phyloP scores from a whole-genome alignment of 1,140 invertebrate genomes.

The Lethrus apterus region DNA sequence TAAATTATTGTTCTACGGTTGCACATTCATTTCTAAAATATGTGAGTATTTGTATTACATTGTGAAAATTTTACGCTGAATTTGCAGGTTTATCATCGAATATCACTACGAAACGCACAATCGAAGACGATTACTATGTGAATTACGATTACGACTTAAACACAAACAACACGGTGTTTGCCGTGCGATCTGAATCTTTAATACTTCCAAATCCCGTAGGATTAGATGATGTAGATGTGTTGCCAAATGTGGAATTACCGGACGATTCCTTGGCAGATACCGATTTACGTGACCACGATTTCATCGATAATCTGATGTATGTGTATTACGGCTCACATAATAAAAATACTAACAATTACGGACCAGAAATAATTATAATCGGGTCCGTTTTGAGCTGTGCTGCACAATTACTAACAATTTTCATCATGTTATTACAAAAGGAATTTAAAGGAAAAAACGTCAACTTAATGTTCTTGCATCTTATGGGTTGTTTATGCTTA shows the following conservation, averaged over 20 bases:
- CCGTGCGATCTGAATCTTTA: constrained; percentile 30
- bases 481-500: constrained; percentile 35
- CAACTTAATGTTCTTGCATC: constrained; percentile 37
- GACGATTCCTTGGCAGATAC: constrained; percentile 37
- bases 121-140: constrained; percentile 35
- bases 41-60: constrained; percentile 2
- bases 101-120: constrained; percentile 26
- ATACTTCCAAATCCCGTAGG: constrained; percentile 37
- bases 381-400: constrained; percentile 39
- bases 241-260: constrained; percentile 36
- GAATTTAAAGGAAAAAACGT: constrained; percentile 32
- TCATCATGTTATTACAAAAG: constrained; percentile 36
- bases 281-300: constrained; percentile 45
- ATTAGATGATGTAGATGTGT: constrained; percentile 30
- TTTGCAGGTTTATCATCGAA: constrained; percentile 24
- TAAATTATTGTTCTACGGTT: constrained; percentile 1
- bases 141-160: constrained; percentile 35
- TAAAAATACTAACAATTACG: constrained; percentile 34
- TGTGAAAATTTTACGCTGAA: background rate
- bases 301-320: constrained; percentile 52
- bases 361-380: constrained; percentile 39
- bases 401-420: constrained; percentile 38
- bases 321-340: constrained; percentile 47
- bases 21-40: background rate
- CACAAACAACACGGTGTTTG: too few species aligned